Conservation (phyloP, 2,797 vertebrate species). For the Characodon lateralis region DNA sequence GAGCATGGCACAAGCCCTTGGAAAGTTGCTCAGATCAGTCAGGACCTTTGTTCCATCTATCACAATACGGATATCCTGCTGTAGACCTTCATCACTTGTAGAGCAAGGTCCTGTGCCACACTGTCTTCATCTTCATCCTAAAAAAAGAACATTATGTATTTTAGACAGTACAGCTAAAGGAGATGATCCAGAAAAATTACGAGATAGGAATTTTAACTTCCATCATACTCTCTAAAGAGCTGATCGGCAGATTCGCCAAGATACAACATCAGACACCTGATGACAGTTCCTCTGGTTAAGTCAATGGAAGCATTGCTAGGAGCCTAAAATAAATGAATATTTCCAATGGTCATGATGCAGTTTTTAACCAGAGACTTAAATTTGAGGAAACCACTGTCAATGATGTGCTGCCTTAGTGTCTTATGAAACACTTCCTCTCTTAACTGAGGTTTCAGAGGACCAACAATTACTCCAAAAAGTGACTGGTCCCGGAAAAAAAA, state of each 20-base stretch:
- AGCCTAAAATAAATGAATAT: background rate
- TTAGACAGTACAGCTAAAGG: background rate
- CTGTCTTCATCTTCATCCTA: background rate
- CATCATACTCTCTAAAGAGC: background rate
- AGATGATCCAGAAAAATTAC: background rate
- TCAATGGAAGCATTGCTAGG: background rate
- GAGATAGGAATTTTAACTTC: background rate
- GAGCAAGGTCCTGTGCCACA: slow-evolving; percentile 3
- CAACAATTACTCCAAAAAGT: background rate
- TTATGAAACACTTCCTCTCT: background rate
- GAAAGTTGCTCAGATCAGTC: background rate
- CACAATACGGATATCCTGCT: background rate
- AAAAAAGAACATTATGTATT: slow-evolving; percentile 2
- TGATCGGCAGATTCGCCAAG: background rate
- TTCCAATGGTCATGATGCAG: background rate
- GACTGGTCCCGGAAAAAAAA: background rate
- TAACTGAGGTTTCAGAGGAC: background rate
- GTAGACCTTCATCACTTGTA: background rate
- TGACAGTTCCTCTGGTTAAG: background rate
- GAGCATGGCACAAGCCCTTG: background rate
- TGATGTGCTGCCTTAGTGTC: background rate
- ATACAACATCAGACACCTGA: no score
- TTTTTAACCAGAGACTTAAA: background rate
- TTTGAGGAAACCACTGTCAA: background rate
- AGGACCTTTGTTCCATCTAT: background rate